Evolutionary conservation across 1,140 invertebrate genomes (phyloP), one percentile per base, ranked within the genome.

Genomic region (Condylostylus longicornis): DNA sequence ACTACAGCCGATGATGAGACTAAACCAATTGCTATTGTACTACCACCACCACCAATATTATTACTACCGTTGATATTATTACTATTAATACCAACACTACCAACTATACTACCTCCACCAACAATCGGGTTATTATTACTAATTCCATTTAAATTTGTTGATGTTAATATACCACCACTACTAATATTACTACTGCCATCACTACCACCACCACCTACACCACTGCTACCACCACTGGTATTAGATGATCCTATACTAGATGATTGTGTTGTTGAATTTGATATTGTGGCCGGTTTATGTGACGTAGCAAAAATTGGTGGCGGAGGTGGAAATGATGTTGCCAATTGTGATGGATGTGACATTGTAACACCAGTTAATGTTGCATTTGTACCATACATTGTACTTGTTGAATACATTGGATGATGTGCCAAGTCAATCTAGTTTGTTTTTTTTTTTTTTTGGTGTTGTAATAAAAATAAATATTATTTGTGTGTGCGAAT

Each of bases 261-360:
- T 32, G 42, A 27, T n/a, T 33, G n/a, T n/a, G 32, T 21, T 31
- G 30, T 29, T 21, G 37, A 23, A 19, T 39, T 51, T 48, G 49
- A 29, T 9, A 33, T 40, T 33, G 53, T 49, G 31, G 58, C 48
- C 45, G 58, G 45, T 44, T 56, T 58, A 36, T 55, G 51, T 15
- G 29, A 15, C 20, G 27, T 35, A 4, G 57, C 51, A 33, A 57
- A 59, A 34, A 59, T 50, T 32, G 56, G 56, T 32, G 56, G 56
- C 36, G 56, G 56, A 43, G 56, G 51, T 40, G 56, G 51, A 12
- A 49, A 46, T 32, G 57, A 57, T 43, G 56, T 60, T 43, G 55
- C 53, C 52, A 59, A 46, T 48, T 59, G 56, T 51, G 56, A 59
- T 53, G 56, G 56, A 56, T 59, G 56, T 43, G 56, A 59, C 56